Base-by-base conservation (phyloP, 2,113 vertebrate species). In the Ondatra zibethicus region DNA sequence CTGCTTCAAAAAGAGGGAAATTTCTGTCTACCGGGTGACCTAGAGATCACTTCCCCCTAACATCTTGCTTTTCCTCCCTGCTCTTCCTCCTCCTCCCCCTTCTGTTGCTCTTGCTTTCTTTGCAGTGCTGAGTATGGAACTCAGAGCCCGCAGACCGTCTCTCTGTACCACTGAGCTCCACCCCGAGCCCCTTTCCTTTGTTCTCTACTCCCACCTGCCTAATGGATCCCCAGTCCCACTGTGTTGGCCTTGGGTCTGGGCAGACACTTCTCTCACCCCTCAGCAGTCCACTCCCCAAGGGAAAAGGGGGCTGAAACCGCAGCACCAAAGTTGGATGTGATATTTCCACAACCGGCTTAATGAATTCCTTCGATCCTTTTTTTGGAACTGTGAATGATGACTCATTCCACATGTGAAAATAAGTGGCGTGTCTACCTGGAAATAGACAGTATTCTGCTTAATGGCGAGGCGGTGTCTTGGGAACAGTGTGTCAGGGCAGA, bases 291-390 rank as follows among this genome's bases (percentile, higher is more conserved):
- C 33, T 93, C 45, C 33, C 5, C 78, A 84, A 73, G 93, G 21
- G 86, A 52, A 87, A 55, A 33, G 31, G 33, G 77, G 33, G 66
- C 6, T 61, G 29, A 65, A 39, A 36, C 92, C 66, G 9, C 19
- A 7, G 16, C 3, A 12, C 13, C 4, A 47, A 50, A 58, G 50
- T 52, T 19, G 45, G 66, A 47, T 52, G 58, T 39, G 66, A 31
- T 3, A 4, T 89, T 92, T 58, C 17, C 58, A 21, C 58, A 52
- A 76, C 33, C 3, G 9, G 80, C 25, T 66, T 89, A 76, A 55
- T 91, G 73, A 82, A 39, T 61, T 68, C 42, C 55, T 89, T 45
- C 19, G 55, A 42, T 96, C 73, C 93, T 88, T 88, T 90, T 90
- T 88, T 39, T 10, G 68, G 86, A 80, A 45, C 68, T 89, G 87